phyloP scores from a whole-genome alignment of 2,113 vertebrate species.

The Pelmatolapia mariae region DNA sequence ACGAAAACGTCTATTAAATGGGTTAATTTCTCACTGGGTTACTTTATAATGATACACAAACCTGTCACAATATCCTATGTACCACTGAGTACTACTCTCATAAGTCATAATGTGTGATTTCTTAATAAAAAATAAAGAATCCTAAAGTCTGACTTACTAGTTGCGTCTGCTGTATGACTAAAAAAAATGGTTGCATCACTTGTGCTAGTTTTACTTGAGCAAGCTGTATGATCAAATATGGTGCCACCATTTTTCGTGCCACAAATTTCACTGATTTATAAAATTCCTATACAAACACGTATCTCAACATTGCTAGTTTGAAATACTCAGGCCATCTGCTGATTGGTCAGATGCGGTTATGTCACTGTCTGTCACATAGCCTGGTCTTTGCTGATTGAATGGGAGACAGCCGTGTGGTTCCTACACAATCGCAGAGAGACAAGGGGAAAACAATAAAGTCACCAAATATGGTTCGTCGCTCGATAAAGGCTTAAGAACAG shows the following conservation, averaged over 20 bases:
- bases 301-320: not conserved
- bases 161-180: not conserved
- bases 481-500: not conserved
- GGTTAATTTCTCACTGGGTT: not conserved
- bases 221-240: not conserved
- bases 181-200: not conserved
- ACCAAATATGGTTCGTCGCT: not conserved
- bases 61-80: not conserved
- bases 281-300: not conserved
- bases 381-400: not conserved
- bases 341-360: not conserved
- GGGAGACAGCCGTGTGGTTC: not conserved
- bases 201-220: not conserved
- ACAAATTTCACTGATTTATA: not conserved
- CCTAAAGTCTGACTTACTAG: not conserved
- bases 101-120: not conserved
- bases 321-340: not conserved
- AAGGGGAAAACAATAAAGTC: not conserved
- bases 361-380: not conserved
- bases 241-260: too few species aligned
- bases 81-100: not conserved
- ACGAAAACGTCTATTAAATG: not conserved
- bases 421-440: not conserved
- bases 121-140: not conserved
- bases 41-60: not conserved